These are phyloP conservation scores for Erpobdella octoculata DNA, from an alignment of 2,888 invertebrate species.

Conservation along the genomic window DNA sequence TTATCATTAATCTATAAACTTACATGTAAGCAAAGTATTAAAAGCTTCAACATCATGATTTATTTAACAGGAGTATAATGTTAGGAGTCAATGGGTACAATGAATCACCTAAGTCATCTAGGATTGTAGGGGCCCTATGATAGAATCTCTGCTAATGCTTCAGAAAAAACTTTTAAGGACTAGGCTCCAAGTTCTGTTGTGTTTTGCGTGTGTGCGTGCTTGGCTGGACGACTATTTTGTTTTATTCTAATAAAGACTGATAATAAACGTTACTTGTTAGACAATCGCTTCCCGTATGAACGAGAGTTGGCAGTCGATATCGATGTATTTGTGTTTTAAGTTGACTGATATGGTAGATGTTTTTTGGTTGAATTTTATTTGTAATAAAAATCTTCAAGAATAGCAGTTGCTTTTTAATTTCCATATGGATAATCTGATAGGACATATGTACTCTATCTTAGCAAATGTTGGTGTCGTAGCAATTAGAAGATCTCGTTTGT, in stretches of 20 bases:
- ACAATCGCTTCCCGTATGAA: neutral
- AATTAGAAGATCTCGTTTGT: too few species aligned
- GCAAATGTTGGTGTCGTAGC: too few species aligned
- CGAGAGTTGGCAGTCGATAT: slow-evolving; percentile 3
- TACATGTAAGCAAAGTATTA: too few species aligned
- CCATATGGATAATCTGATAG: too few species aligned
- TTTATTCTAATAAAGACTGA: neutral
- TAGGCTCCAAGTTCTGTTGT: slow-evolving; percentile 2
- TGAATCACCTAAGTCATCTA: slow-evolving; percentile 8
- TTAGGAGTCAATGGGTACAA: neutral
- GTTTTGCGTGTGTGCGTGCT: neutral
- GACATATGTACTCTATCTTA: too few species aligned
- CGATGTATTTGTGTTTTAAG: too few species aligned
- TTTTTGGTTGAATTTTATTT: too few species aligned
- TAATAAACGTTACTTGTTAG: neutral
- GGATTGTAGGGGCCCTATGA: slow-evolving; percentile 1
- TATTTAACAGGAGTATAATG: slow-evolving; percentile 2
- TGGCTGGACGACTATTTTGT: neutral
- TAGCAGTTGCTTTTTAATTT: too few species aligned
- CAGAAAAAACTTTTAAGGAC: neutral
- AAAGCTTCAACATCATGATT: neutral
- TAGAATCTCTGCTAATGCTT: slow-evolving; percentile 1
- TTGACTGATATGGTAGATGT: too few species aligned
- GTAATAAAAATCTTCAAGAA: too few species aligned
- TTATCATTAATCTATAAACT: too few species aligned